Base-by-base conservation (phyloP, 2,113 vertebrate genomes). In the Glaucidium brasilianum region DNA sequence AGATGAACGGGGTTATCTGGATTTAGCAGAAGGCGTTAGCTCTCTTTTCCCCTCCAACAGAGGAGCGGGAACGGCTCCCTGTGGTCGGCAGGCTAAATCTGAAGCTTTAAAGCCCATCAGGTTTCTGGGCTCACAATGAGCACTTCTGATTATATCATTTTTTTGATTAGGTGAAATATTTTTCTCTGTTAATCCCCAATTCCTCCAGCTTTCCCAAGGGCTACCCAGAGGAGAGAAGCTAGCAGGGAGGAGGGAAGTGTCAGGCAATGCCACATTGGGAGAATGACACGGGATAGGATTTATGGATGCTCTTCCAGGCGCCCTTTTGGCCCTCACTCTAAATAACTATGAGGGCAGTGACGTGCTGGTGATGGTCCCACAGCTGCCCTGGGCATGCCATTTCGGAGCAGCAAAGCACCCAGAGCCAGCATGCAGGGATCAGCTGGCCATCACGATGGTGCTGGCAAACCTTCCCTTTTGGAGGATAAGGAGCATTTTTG, bases 1-100 rank as follows among this genome's bases (percentile, higher is more conserved):
- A 88, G 94, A 86, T 64, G 92, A 75, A 88, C 30, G 4, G 88
- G 86, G 89, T 96, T 94, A 86, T 96, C 95, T 77, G 93, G 89
- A 89, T 94, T 91, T 85, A 92, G 90, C 75, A 41, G 77, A 53
- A 79, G 91, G 88, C 25, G 16, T 88, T 68, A 21, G 75, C 92
- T 93, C 82, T 78, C 92, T 55, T 66, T 77, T 75, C 9, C 25
- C 88, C 64, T 80, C 92, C 82, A 71, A 20, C 1, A 0, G 32
- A 52, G 64, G 82, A 62, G 39, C 2, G 35, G 88, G 68, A 92
- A 82, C 0, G 1, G 91, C 71, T 94, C 92, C 87, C 95, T 53
- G 41, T 0, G 19, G 91, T 37, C 39, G 0, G 71, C 26, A 88
- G 85, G 69, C 69, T 92, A 59, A 87, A 78, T 37, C 30, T 6